phyloP scores from a whole-genome alignment of 2,113 vertebrate species.

The Myxocyprinus asiaticus region DNA sequence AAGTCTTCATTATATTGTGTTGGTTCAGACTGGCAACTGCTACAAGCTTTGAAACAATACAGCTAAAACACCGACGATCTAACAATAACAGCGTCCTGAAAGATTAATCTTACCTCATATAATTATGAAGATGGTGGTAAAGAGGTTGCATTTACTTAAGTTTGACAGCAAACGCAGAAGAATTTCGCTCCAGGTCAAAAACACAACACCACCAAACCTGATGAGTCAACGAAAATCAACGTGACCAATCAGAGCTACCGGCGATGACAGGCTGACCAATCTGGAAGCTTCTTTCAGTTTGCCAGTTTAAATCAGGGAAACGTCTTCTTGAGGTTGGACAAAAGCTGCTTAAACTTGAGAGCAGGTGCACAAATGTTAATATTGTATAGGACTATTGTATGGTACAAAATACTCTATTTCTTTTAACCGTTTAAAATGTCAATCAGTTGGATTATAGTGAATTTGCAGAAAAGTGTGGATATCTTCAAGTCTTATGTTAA shows the following conservation, averaged over 20 bases:
- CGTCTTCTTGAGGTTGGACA: neutral
- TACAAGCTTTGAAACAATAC: neutral
- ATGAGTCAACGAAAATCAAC: neutral
- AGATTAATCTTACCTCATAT: slow-evolving; percentile 16
- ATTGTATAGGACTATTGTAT: too few species aligned
- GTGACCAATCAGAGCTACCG: neutral
- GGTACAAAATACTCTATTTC: too few species aligned
- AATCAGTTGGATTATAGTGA: too few species aligned
- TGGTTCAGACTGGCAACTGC: neutral
- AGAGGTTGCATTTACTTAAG: neutral
- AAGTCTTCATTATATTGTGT: neutral
- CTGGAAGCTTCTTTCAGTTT: neutral
- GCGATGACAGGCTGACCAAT: neutral
- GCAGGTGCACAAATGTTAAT: neutral
- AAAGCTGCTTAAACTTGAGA: neutral
- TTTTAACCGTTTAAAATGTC: too few species aligned
- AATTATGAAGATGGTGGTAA: neutral
- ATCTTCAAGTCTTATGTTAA: too few species aligned
- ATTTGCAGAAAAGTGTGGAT: too few species aligned
- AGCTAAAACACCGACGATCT: neutral
- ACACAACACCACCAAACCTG: neutral
- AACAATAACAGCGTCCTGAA: neutral
- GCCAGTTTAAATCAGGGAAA: neutral
- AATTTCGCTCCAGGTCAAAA: neutral
- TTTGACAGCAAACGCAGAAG: neutral